A percentile compares a stretch with the other conserved stretches of the same genome.
These are phyloP conservation scores for Lordiphosa andalusiaca DNA, from an alignment of 2,888 invertebrate species.

Conservation along the genomic window DNA sequence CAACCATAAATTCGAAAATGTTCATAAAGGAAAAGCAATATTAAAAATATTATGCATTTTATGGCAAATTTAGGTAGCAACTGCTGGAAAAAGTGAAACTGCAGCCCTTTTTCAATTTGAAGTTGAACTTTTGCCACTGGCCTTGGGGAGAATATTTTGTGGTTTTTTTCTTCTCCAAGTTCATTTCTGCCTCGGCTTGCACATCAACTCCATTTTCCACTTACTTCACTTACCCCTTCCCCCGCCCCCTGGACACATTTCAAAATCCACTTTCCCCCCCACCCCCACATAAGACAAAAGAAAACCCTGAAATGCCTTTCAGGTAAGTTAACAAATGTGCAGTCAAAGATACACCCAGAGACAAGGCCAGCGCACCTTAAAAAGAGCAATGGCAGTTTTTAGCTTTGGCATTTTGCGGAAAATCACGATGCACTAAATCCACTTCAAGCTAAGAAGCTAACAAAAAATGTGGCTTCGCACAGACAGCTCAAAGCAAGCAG, in stretches of 20 bases:
- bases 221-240: background rate
- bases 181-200: no score
- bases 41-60: no score
- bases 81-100: no score
- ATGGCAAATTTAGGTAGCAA: no score
- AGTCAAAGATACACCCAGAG: conserved; percentile 64
- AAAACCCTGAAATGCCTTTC: conserved; percentile 66
- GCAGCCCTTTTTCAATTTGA: no score
- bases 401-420: conserved; percentile 62
- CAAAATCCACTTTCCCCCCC: conserved; percentile 40
- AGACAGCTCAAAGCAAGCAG: conserved; percentile 16
- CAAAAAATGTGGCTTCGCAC: conserved; percentile 15
- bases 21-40: no score
- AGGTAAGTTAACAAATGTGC: conserved; percentile 74
- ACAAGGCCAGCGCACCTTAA: conserved; percentile 34
- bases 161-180: background rate
- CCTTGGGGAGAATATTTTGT: background rate
- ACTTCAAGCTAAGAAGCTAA: conserved; percentile 20
- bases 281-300: conserved; percentile 36
- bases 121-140: no score
- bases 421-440: conserved; percentile 70
- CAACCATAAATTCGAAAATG: no score
- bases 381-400: conserved; percentile 61
- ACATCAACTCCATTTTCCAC: no score
- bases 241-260: conserved; percentile 18